Evolutionary conservation across 2,113 vertebrate species (phyloP).

Genomic region (Pongo pygmaeus): DNA sequence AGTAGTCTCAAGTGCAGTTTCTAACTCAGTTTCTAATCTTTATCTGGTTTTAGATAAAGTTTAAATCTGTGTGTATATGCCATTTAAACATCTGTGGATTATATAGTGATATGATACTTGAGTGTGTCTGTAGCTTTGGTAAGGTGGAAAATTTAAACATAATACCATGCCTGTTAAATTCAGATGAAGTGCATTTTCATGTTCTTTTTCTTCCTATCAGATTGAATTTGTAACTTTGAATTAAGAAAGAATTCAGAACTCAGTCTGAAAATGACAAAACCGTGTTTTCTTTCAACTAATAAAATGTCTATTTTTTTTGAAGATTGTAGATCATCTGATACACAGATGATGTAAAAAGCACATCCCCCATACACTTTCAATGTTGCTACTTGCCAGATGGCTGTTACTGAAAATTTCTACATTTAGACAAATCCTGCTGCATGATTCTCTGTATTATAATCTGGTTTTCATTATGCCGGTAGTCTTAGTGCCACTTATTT

Average conservation of each 20-base stretch:
- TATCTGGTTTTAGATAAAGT: constrained; percentile 28
- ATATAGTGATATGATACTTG: background rate
- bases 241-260: constrained; percentile 36
- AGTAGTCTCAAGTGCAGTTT: background rate
- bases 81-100: constrained; percentile 26
- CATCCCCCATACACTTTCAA: background rate
- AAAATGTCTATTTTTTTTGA: background rate
- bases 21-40: constrained; percentile 8
- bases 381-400: constrained; percentile 77
- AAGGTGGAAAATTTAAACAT: background rate
- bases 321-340: constrained; percentile 56
- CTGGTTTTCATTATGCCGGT: constrained; percentile 76
- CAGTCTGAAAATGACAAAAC: constrained; percentile 36
- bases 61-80: constrained; percentile 7
- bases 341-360: constrained; percentile 48
- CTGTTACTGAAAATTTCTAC: constrained; percentile 75
- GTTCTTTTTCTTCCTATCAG: constrained; percentile 26
- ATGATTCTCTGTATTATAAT: constrained; percentile 75
- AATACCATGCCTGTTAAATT: background rate
- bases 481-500: constrained; percentile 71
- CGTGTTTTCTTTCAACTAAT: constrained; percentile 54
- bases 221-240: constrained; percentile 3
- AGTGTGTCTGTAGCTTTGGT: background rate
- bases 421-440: constrained; percentile 79
- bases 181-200: constrained; percentile 18